Evolutionary conservation across 92 coral and sea anemone species (phyloP), one percentile per base, ranked within the genome.

Genomic region (Desmophyllum pertusum): DNA sequence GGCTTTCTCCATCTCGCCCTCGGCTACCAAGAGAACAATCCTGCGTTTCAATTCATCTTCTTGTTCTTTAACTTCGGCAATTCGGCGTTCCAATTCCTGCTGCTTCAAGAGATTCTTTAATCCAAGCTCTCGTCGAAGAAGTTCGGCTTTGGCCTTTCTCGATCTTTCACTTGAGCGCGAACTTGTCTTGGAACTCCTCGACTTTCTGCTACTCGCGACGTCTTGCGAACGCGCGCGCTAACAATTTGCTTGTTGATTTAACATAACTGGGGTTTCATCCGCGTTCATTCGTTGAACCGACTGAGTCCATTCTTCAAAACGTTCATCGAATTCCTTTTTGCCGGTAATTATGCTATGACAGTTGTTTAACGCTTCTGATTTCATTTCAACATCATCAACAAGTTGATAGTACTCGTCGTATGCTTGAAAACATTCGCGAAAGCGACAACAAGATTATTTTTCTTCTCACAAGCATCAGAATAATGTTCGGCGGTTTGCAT

Each of bases 41-140:
- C n/a, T n/a, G n/a, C n/a, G n/a, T n/a, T n/a, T n/a, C n/a, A 65
- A 35, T 67, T 80, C 84, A 36, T 67, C 76, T 42, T 80, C 84
- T 33, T 66, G 84, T 0, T 3, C 30, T 65, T 66, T 80, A 17
- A 67, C 43, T 19, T 46, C 64, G 55, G 84, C 84, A 1, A 79
- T 39, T 79, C 18, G 84, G 11, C 57, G 57, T 48, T 70, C 76
- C 62, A 65, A 2, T 19, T 79, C 73, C 70, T 64, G 84, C 21
- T 21, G 70, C 41, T 35, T 67, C 9, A 64, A 27, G 19, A 64
- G 75, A 13, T 79, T 38, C 37, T 65, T 79, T 31, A 36, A 63
- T 31, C 64, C 75, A 10, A 79, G 3, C 38, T 79, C 84, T 18
- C 75, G 52, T 6, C 78, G 48, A 41, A 57, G 55, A 25, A 79